These are phyloP conservation scores for Drosophila dives DNA, from an alignment of 2,888 invertebrate species.

Conservation along the genomic window DNA sequence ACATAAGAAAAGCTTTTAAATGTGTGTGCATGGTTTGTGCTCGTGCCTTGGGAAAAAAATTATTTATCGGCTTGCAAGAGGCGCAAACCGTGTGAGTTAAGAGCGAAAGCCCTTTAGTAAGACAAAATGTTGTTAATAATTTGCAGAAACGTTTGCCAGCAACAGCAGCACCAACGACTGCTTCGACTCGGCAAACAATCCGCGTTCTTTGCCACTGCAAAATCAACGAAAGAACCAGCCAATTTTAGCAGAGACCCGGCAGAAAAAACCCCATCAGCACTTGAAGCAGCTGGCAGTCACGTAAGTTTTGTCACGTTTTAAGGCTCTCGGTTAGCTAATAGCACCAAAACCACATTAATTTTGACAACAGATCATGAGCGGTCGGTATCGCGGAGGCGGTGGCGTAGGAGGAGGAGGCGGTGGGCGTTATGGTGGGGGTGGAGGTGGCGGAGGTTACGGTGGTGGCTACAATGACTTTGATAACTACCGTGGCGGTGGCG, in stretches of 20 bases:
- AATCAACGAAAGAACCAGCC: slow-evolving; percentile 32
- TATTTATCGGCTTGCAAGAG: slow-evolving; percentile 37
- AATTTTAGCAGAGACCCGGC: slow-evolving; percentile 28
- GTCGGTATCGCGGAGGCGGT: slow-evolving; percentile 75
- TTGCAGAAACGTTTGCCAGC: slow-evolving; percentile 69
- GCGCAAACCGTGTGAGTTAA: slow-evolving; percentile 24
- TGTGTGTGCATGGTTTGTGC: slow-evolving; percentile 41
- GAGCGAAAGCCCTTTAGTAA: slow-evolving; percentile 12
- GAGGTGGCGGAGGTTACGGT: slow-evolving; percentile 46
- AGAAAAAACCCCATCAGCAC: slow-evolving; percentile 31
- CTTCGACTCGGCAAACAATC: slow-evolving; percentile 51
- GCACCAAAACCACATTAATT: slow-evolving; percentile 2
- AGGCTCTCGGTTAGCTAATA: slow-evolving; percentile 1
- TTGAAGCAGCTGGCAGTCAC: slow-evolving; percentile 60
- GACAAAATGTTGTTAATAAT: slow-evolving; percentile 73
- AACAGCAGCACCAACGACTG: slow-evolving; percentile 62
- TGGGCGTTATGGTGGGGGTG: slow-evolving; percentile 62
- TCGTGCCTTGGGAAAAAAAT: slow-evolving; percentile 61
- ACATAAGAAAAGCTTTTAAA: slow-evolving; percentile 4
- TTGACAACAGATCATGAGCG: slow-evolving; percentile 73
- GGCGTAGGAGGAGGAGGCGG: slow-evolving; percentile 62
- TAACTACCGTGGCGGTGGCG: slow-evolving; percentile 58
- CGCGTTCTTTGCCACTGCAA: slow-evolving; percentile 28
- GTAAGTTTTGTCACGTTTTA: slow-evolving; percentile 66
- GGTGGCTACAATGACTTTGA: slow-evolving; percentile 69